Conservation (phyloP, 35 echinoderm and acorn worm genomes). For the Apostichopus parvimensis region DNA sequence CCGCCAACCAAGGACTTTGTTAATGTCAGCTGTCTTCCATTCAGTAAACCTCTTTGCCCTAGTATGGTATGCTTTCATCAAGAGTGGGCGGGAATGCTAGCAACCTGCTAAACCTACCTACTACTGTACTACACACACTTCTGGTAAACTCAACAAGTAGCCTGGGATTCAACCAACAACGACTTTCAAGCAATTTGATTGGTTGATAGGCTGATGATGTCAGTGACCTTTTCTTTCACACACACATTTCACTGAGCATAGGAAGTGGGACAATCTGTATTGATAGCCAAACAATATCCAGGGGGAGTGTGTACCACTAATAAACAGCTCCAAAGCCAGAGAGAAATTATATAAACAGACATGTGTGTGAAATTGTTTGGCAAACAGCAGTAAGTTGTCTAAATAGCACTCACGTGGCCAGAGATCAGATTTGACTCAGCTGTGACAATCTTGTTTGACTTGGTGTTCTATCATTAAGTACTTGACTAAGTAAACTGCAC, state of each 20-base stretch:
- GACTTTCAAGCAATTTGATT: slow-evolving; percentile 1
- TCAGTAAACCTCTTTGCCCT: not conserved
- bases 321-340: not conserved
- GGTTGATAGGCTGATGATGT: slow-evolving; percentile 3
- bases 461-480: not conserved
- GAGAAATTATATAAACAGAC: slow-evolving; percentile 38
- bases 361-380: slow-evolving; percentile 20
- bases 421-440: not conserved
- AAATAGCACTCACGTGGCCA: slow-evolving; percentile 6
- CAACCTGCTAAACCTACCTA: not conserved
- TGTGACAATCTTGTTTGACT: not conserved
- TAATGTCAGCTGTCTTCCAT: not conserved
- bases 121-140: not conserved
- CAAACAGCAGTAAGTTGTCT: slow-evolving; percentile 13
- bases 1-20: not conserved
- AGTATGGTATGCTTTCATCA: not conserved
- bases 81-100: not conserved
- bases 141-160: slow-evolving; percentile 10
- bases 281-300: not conserved
- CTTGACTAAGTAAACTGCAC: no score
- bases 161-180: not conserved
- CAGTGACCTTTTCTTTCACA: not conserved
- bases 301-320: not conserved
- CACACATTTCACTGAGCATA: not conserved
- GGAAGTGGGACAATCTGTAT: slow-evolving; percentile 21